Base-by-base conservation (phyloP, 2,888 invertebrate genomes). In the Vannuccia rotundouncinata region DNA sequence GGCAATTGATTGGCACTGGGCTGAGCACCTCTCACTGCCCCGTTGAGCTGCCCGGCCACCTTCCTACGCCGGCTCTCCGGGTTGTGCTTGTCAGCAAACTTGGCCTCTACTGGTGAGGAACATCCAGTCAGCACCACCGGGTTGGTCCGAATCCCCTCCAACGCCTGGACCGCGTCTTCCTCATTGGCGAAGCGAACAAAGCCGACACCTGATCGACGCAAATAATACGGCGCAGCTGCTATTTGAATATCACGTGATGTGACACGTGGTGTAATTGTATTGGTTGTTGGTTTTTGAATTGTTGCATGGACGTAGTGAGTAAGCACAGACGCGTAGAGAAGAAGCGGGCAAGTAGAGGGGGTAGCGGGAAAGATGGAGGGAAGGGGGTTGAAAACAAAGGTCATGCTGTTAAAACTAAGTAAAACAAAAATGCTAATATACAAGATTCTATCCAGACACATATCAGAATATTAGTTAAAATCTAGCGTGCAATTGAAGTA, bases 71-170 rank as follows among this genome's bases (percentile, higher is more conserved):
- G 75, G 28, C 66, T 79, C 29, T 79, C 79, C n/a, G 79, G 79
- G 29, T 79, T 79, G 29, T 79, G 79, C 78, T 79, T 79, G 30
- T 79, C 79, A 1, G 79, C 79, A 79, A 79, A 79, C 30, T 79
- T 79, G 28, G 79, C 79, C 28, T 79, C 79, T 28, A 79, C 29
- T 22, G 79, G 79, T 5, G n/a, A 29, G 5, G 27, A 17, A 22
- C 79, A 79, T 5, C 29, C 59, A 10, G 74, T 28, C 2, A 79
- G 30, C 2, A 76, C 22, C 5, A 76, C 22, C 13, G 66, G 29
- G 22, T 29, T 76, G 1, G 17, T 79, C 77, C 59, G 31, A n/a
- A 79, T 73, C 29, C 29, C 28, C 2, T 79, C 79, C 25, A 79
- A 10, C 5, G 79, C 59, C 10, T 78, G 10, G 17, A 76, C 59